phyloP scores from a whole-genome alignment of 1,140 invertebrate genomes.

The Sitodiplosis mosellana region DNA sequence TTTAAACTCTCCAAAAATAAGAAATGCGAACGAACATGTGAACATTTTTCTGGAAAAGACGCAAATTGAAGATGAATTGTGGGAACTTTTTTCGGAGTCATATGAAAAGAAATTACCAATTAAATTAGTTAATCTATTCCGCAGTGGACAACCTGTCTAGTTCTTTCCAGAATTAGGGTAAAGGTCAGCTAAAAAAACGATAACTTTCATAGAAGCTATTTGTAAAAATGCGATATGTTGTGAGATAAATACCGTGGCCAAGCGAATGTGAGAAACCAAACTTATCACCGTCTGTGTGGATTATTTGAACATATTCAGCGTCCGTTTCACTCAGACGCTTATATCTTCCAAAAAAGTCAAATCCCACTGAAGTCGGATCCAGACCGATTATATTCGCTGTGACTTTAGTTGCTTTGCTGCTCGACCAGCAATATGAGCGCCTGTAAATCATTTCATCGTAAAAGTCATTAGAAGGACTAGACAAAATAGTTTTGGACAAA shows the following conservation, averaged over 20 bases:
- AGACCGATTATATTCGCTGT: constrained; percentile 14
- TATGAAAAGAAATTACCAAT: not conserved
- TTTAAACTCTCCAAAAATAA: constrained; percentile 29
- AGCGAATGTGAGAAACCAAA: constrained; percentile 26
- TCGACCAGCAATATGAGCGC: constrained; percentile 21
- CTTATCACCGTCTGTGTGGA: constrained; percentile 38
- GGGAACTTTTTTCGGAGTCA: too few relatives aligned
- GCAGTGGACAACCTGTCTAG: constrained; percentile 6
- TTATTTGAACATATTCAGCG: constrained; percentile 36
- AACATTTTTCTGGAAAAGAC: constrained; percentile 22
- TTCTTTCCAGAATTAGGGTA: constrained; percentile 16
- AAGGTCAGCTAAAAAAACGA: constrained; percentile 21
- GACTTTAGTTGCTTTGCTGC: constrained; percentile 12
- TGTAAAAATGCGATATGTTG: too few relatives aligned
- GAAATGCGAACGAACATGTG: constrained; percentile 27
- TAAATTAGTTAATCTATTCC: constrained; percentile 1
- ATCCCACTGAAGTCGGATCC: constrained; percentile 31
- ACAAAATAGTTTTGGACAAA: too few relatives aligned
- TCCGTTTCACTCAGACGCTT: constrained; percentile 33
- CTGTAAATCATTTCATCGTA: constrained; percentile 6
- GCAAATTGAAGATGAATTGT: not conserved
- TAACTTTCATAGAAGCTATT: too few relatives aligned
- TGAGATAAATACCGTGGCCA: constrained; percentile 17
- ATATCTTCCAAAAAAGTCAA: constrained; percentile 13
- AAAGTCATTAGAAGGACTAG: too few relatives aligned